Conservation (phyloP, 2,113 vertebrate species). For the Hemibagrus wyckioides region DNA sequence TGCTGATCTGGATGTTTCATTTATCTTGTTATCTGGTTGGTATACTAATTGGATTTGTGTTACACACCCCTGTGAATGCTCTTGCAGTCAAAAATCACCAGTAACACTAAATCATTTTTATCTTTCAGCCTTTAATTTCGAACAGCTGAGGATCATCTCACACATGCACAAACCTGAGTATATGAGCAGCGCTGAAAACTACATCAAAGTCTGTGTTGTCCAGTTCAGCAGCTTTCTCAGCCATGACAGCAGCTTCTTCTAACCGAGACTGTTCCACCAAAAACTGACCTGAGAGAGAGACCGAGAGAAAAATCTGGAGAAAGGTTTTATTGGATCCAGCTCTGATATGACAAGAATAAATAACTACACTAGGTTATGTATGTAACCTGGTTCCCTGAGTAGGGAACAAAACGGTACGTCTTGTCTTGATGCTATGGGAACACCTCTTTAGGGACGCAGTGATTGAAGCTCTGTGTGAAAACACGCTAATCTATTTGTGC, state of each 20-base stretch:
- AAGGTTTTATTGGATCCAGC: neutral
- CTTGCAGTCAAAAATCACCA: neutral
- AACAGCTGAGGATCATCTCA: neutral
- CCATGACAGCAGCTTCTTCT: slow-evolving; percentile 92
- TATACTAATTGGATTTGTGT: neutral
- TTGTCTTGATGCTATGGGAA: too few relatives aligned
- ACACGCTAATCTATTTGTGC: too few relatives aligned
- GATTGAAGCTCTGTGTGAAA: too few relatives aligned
- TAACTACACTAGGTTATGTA: too few relatives aligned
- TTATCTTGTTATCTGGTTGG: neutral
- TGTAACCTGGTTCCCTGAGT: too few relatives aligned
- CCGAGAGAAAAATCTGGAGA: neutral
- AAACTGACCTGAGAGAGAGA: slow-evolving; percentile 83
- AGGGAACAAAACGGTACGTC: too few relatives aligned
- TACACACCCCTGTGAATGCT: neutral
- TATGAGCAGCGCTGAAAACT: slow-evolving; percentile 96
- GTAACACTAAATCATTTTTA: neutral
- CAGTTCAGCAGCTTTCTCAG: slow-evolving; percentile 87
- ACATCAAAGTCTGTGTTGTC: slow-evolving; percentile 91
- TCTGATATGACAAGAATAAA: neutral
- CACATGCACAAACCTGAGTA: slow-evolving; percentile 85
- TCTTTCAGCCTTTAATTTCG: neutral
- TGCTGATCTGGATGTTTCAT: too few relatives aligned
- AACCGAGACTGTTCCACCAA: slow-evolving; percentile 89
- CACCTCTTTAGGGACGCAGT: too few relatives aligned